phyloP scores from a whole-genome alignment of 2,113 vertebrate genomes.

The Jaculus jaculus region DNA sequence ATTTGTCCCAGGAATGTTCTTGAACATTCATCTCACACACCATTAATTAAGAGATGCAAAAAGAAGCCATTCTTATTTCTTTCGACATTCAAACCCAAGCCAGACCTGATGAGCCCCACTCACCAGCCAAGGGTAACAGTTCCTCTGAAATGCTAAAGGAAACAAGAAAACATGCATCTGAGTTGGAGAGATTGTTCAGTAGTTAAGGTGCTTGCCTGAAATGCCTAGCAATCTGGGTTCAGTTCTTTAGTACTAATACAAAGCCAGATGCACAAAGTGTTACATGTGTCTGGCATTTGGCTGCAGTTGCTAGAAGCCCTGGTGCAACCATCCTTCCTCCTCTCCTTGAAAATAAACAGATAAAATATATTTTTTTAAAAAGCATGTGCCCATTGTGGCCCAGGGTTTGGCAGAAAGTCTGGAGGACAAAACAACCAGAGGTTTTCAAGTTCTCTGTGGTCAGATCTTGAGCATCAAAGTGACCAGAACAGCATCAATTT shows the following conservation, averaged over 20 bases:
- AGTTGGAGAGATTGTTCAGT: no score
- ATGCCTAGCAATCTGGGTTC: no score
- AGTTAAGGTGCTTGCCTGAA: no score
- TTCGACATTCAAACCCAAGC: conserved; percentile 1
- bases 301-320: no score
- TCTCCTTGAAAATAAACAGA: no score
- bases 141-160: neutral
- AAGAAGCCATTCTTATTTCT: neutral
- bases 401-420: neutral
- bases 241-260: no score
- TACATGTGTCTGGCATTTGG: no score
- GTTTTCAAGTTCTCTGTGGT: neutral
- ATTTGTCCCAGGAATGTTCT: neutral
- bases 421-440: neutral
- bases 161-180: neutral
- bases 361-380: neutral
- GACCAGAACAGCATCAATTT: neutral
- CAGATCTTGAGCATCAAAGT: neutral
- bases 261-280: no score
- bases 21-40: conserved; percentile 53
- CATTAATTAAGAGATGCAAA: conserved; percentile 37
- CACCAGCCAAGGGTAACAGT: neutral
- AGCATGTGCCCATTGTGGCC: neutral
- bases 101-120: neutral
- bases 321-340: no score